Base-by-base conservation (phyloP, 2,888 invertebrate species). In the Buathra laborator region DNA sequence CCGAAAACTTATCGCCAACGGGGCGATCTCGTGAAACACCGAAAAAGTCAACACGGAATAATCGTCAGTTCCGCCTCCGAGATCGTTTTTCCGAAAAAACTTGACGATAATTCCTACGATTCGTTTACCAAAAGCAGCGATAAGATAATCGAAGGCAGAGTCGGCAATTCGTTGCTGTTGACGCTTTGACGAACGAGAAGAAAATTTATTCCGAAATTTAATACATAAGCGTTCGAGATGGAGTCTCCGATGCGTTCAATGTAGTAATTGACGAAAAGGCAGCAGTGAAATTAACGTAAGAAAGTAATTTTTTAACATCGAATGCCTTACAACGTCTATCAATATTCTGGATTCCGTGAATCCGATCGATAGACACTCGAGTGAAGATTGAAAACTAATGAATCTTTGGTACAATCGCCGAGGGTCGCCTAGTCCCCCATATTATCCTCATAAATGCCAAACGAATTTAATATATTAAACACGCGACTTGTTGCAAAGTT, bases 1-100 rank as follows among this genome's bases (percentile, higher is more conserved):
- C 78, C 77, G 12, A 87, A 86, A 44, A 71, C 85, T 16, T 87
- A 87, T 72, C 83, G 87, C 10, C 87, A 87, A 43, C 86, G 87
- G 1, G 84, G 87, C n/a, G 87, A 87, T 80, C 76, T 86, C 12
- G 62, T 84, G 10, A 87, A 87, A 24, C 87, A 87, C 68, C 71
- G 80, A 19, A 83, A 75, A 19, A 64, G 80, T 1, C 87, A 87
- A 51, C 87, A 87, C 19, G 85, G 85, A 4, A 62, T 81, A 43
- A 67, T 46, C 12, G n/a, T 59, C 3, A 16, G 9, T 0, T n/a
- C 62, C 5, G 3, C 6, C 48, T 7, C 29, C 29, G 44, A 46
- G 29, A 37, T 46, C 59, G 16, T 5, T 46, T 59, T 59, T 10
- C 2, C 24, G 7, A 29, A 72, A 3, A 59, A 71, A 12, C 14